Conservation (phyloP, 2,113 vertebrate species). For the Eolophus roseicapilla region DNA sequence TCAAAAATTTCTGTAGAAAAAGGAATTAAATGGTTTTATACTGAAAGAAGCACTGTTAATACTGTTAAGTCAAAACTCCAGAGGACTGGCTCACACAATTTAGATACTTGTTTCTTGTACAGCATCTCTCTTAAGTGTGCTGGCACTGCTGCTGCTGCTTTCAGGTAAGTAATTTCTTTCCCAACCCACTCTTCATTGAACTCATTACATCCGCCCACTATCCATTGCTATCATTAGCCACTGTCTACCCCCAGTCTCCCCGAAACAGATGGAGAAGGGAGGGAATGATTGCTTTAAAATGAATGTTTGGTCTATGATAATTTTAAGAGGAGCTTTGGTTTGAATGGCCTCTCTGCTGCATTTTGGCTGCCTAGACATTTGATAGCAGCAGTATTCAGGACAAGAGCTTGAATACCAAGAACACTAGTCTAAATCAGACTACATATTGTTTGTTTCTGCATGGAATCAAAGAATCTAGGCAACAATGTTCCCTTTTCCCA, state of each 20-base stretch:
- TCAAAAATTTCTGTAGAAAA: constrained; percentile 83
- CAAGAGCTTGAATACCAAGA: not conserved
- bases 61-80: not conserved
- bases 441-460: not conserved
- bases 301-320: not conserved
- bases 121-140: not conserved
- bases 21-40: not conserved
- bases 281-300: not conserved
- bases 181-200: not conserved
- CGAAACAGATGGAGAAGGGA: not conserved
- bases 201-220: not conserved
- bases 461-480: not conserved
- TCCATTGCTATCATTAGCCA: not conserved
- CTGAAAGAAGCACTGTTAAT: not conserved
- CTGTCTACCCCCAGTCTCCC: not conserved
- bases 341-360: not conserved
- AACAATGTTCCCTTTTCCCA: not conserved
- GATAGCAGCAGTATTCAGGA: not conserved
- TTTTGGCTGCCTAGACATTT: not conserved
- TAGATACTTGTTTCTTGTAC: not conserved
- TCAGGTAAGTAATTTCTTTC: not conserved
- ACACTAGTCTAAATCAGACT: not conserved
- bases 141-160: not conserved
- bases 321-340: not conserved
- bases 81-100: not conserved